A percentile compares a stretch with the other conserved stretches of the same genome.
These are phyloP conservation scores for Calephelis perditalis DNA, from an alignment of 2,888 invertebrate genomes.

Conservation along the genomic window DNA sequence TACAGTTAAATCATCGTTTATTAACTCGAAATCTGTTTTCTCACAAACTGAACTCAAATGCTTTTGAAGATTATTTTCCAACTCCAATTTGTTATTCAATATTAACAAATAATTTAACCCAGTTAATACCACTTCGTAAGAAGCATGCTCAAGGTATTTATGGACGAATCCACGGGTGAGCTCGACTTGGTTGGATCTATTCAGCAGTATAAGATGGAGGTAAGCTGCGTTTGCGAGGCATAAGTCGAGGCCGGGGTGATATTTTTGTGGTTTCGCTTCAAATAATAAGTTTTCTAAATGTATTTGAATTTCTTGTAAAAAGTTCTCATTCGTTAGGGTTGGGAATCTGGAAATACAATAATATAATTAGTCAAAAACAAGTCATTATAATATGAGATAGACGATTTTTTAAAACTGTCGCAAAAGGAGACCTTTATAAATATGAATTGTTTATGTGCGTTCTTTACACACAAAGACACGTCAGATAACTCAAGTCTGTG, in stretches of 20 bases:
- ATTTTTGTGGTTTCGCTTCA: slow-evolving; percentile 18
- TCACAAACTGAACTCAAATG: slow-evolving; percentile 36
- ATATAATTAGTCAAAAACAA: no score
- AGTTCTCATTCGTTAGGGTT: slow-evolving; percentile 31
- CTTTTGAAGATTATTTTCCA: slow-evolving; percentile 39
- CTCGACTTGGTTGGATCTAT: slow-evolving; percentile 25
- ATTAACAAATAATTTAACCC: slow-evolving; percentile 42
- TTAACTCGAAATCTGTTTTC: slow-evolving; percentile 26
- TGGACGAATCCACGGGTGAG: slow-evolving; percentile 29
- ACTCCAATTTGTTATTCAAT: slow-evolving; percentile 35
- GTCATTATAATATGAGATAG: no score
- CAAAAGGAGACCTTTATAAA: no score
- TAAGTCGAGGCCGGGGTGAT: slow-evolving; percentile 43
- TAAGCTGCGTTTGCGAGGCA: slow-evolving; percentile 44
- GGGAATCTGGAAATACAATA: slow-evolving; percentile 44
- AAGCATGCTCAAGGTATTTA: slow-evolving; percentile 35
- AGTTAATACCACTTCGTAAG: slow-evolving; percentile 42
- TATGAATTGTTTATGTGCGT: no score
- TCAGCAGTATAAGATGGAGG: slow-evolving; percentile 34
- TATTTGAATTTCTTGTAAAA: slow-evolving; percentile 30
- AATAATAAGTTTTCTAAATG: slow-evolving; percentile 39
- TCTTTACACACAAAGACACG: no score
- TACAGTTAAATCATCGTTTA: slow-evolving; percentile 34
- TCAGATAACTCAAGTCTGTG: no score
- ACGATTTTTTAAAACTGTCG: no score